Percentiles rank a stretch among this genome's conserved stretches.
Conservation (phyloP, 2,113 vertebrate genomes). For the Hydropotes inermis region DNA sequence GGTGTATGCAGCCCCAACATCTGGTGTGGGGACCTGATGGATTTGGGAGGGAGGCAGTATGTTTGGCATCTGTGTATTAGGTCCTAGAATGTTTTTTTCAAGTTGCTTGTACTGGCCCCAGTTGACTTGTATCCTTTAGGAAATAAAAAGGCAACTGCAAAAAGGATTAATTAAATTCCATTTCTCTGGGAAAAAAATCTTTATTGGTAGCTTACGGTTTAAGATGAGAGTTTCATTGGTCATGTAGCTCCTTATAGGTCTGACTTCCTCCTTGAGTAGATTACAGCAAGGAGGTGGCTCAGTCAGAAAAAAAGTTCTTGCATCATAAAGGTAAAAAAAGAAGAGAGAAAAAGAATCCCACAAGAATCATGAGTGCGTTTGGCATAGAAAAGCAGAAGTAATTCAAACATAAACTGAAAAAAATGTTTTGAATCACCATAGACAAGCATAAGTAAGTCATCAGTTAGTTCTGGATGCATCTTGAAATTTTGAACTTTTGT, state of each 20-base stretch:
- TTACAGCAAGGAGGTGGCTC: not conserved
- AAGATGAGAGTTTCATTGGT: not conserved
- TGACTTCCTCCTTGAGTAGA: constrained; percentile 37
- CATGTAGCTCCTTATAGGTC: not conserved
- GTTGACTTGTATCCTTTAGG: constrained; percentile 51
- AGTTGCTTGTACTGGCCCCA: constrained; percentile 52
- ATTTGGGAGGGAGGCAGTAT: not conserved
- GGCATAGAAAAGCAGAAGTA: constrained; percentile 54
- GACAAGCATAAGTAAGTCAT: constrained; percentile 53
- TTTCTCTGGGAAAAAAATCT: not conserved
- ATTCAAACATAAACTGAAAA: constrained; percentile 60
- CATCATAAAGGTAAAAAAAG: not conserved
- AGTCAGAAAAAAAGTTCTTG: not conserved
- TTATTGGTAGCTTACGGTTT: constrained; percentile 8
- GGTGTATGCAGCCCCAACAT: constrained; percentile 23
- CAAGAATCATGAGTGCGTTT: constrained; percentile 56
- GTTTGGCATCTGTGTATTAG: constrained; percentile 64
- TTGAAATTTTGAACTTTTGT: constrained; percentile 73
- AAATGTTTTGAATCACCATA: constrained; percentile 39
- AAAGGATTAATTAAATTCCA: constrained; percentile 55
- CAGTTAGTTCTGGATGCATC: constrained; percentile 69
- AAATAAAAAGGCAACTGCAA: constrained; percentile 44
- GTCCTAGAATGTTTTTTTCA: constrained; percentile 48
- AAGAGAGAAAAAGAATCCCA: not conserved
- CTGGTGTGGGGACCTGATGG: constrained; percentile 49